Conservation (phyloP, 2,888 invertebrate genomes). For the Agrotis ipsilon region DNA sequence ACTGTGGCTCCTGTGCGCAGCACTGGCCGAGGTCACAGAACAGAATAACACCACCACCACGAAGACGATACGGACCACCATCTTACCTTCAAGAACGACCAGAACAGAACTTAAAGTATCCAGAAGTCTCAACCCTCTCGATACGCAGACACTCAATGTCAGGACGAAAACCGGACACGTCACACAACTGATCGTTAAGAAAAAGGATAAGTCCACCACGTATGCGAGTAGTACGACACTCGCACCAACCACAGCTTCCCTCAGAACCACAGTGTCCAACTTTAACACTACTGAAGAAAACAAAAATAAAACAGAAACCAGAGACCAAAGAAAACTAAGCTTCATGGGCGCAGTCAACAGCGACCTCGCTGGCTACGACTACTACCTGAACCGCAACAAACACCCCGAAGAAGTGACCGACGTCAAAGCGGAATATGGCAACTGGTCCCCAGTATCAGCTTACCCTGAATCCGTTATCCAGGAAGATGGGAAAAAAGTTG, state of each 20-base stretch:
- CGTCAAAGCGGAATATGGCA: constrained; percentile 89
- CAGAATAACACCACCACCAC: constrained; percentile 83
- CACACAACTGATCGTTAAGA: constrained; percentile 95
- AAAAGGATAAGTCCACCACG: constrained; percentile 91
- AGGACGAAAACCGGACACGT: constrained; percentile 94
- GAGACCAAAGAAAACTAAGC: constrained; percentile 87
- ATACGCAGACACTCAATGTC: constrained; percentile 95
- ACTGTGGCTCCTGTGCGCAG: constrained; percentile 80
- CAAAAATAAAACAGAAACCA: constrained; percentile 84
- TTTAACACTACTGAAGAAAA: constrained; percentile 76
- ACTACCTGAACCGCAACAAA: constrained; percentile 86
- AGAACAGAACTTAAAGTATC: constrained; percentile 95
- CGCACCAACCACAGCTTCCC: constrained; percentile 80
- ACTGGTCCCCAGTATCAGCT: constrained; percentile 89
- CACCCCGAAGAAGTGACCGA: constrained; percentile 84
- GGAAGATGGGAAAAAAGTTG: constrained; percentile 84
- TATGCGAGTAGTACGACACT: constrained; percentile 73
- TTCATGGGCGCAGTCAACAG: constrained; percentile 83
- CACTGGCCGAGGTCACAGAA: constrained; percentile 78
- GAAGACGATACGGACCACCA: constrained; percentile 85
- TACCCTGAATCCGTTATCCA: constrained; percentile 88
- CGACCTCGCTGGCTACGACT: constrained; percentile 87
- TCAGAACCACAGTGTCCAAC: constrained; percentile 74
- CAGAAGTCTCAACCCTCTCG: constrained; percentile 94
- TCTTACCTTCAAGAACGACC: constrained; percentile 91